phyloP scores from a whole-genome alignment of 2,113 vertebrate genomes.

The Numenius arquata region DNA sequence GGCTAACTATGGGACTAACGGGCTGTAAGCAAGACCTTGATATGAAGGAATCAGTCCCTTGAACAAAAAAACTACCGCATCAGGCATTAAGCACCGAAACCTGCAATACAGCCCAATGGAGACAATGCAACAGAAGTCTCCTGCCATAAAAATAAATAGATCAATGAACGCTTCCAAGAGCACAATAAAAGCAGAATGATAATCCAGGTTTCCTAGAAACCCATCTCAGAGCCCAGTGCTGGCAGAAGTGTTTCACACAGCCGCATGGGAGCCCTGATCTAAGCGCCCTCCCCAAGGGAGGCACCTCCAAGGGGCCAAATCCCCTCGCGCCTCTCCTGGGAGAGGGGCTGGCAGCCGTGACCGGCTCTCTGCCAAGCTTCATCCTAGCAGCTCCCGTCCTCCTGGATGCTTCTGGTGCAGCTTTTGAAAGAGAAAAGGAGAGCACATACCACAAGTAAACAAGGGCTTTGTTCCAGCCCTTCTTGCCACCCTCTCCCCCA shows the following conservation, averaged over 20 bases:
- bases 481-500: not conserved
- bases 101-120: not conserved
- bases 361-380: not conserved
- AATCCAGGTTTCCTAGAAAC: not conserved
- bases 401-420: not conserved
- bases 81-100: not conserved
- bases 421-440: not conserved
- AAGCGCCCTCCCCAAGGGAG: rapidly evolving
- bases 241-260: rapidly evolving
- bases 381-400: not conserved
- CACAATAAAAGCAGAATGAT: rapidly evolving
- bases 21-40: not conserved
- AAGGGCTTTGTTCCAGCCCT: not conserved
- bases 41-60: not conserved
- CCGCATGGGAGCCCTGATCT: rapidly evolving
- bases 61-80: not conserved
- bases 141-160: not conserved
- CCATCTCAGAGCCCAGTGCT: rapidly evolving
- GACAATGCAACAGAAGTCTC: not conserved
- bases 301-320: rapidly evolving
- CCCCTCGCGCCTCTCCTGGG: rapidly evolving
- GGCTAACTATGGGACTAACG: not conserved
- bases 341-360: not conserved
- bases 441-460: rapidly evolving
- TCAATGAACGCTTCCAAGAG: not conserved